These are phyloP conservation scores for Acanthurus tractus DNA, from an alignment of 2,797 vertebrate species.

Conservation along the genomic window DNA sequence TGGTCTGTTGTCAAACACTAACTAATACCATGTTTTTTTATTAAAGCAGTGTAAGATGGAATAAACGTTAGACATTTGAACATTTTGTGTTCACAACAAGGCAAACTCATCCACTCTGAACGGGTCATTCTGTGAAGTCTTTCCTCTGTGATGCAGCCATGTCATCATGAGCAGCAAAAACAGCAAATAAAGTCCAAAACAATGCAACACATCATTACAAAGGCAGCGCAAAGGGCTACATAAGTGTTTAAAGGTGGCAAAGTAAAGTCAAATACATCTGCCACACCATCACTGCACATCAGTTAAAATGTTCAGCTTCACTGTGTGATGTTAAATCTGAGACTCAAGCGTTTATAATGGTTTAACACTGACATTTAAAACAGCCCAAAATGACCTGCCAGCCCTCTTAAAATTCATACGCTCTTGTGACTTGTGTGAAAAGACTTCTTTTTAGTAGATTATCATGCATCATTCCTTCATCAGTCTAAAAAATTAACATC, in stretches of 20 bases:
- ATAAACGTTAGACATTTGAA: slow-evolving; percentile 13
- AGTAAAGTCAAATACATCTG: neutral
- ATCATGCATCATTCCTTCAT: neutral
- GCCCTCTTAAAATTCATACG: neutral
- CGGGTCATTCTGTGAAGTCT: neutral
- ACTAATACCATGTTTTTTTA: slow-evolving; percentile 13
- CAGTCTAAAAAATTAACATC: neutral
- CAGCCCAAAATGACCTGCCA: neutral
- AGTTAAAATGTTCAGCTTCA: neutral
- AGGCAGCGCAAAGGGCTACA: neutral
- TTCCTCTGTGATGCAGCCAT: neutral
- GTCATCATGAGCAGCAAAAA: neutral
- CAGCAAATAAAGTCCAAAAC: neutral
- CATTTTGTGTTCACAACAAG: neutral
- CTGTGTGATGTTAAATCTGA: neutral
- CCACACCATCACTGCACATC: neutral
- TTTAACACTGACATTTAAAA: slow-evolving; percentile 18
- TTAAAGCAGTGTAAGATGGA: neutral
- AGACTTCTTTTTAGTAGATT: neutral
- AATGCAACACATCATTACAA: neutral
- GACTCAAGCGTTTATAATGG: neutral
- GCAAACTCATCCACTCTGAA: neutral
- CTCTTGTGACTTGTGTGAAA: slow-evolving; percentile 3
- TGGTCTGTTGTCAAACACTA: slow-evolving; percentile 28
- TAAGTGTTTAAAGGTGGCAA: neutral